Base-by-base conservation (phyloP, 2,888 invertebrate genomes). In the Trissolcus brochymenae region DNA sequence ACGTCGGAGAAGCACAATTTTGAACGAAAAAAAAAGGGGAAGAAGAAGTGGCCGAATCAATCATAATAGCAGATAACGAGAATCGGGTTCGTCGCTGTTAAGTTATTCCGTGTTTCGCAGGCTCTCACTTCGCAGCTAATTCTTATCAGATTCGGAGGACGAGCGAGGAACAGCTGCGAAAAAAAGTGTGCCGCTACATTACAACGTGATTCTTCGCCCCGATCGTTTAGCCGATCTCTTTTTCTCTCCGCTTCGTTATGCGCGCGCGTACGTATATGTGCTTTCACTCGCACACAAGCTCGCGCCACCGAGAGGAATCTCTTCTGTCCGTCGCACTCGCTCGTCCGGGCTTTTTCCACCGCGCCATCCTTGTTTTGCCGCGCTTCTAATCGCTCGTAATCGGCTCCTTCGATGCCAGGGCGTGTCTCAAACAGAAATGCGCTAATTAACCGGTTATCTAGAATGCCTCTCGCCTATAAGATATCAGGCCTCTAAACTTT, bases 361-460 rank as follows among this genome's bases (percentile, higher is more conserved):
- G 43, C 59, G 13, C 29, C 60, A 56, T 67, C 56, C 61, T 65
- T 73, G 61, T 72, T 72, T 62, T 68, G 54, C 74, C 17, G 70
- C 64, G 65, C 77, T 73, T 79, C 76, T 72, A 74, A 75, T 79
- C 77, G 72, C 57, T 46, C 68, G 79, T 75, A 75, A 76, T 79
- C 76, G 74, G 57, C 76, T 72, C 76, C 71, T 74, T 61, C 67
- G 65, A 72, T 67, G 74, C 72, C 72, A 74, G 70, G 79, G 77
- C 75, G 74, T 79, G 79, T 77, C 77, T 75, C 40, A 68, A 78
- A 73, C 76, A 78, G 78, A 78, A 80, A 60, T 80, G 73, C 73
- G 61, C 73, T 80, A 80, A 78, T 80, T 80, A 76, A 80, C 79
- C 70, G 62, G 75, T 78, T 79, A 76, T 79, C 75, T 71, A 75